Conservation (phyloP, 2,888 invertebrate genomes). For the Apodemia duryi region DNA sequence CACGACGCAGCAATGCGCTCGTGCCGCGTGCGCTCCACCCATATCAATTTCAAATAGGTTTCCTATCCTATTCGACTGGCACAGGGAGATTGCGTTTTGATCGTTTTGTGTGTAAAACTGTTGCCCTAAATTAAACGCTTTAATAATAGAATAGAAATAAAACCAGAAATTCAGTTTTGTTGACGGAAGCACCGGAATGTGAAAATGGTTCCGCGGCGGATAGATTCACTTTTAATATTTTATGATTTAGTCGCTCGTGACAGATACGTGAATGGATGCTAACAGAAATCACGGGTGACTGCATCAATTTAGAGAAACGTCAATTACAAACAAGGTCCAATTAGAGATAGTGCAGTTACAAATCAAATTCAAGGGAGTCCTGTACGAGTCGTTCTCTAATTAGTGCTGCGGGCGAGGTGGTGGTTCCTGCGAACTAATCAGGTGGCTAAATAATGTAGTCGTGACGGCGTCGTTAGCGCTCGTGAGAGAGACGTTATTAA, state of each 20-base stretch:
- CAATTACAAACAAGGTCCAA: conserved; percentile 66
- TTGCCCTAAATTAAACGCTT: conserved; percentile 76
- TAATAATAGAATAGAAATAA: conserved; percentile 76
- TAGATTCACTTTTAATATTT: conserved; percentile 53
- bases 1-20: conserved; percentile 63
- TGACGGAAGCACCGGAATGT: conserved; percentile 49
- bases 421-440: conserved; percentile 70
- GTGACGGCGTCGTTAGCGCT: conserved; percentile 74
- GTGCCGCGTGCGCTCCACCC: conserved; percentile 68
- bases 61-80: conserved; percentile 70
- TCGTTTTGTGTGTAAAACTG: conserved; percentile 76
- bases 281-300: conserved; percentile 39
- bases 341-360: conserved; percentile 70
- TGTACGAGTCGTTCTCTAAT: conserved; percentile 61
- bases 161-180: conserved; percentile 49
- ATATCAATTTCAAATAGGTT: conserved; percentile 79
- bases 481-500: conserved; percentile 76
- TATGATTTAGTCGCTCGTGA: conserved; percentile 51
- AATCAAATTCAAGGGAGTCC: conserved; percentile 66
- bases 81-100: conserved; percentile 72
- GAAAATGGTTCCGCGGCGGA: conserved; percentile 42
- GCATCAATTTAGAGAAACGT: conserved; percentile 51
- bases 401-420: conserved; percentile 66
- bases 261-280: conserved; percentile 39
- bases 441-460: conserved; percentile 77